Base-by-base conservation (phyloP, 2,888 invertebrate species). In the Hoplodrina ambigua region DNA sequence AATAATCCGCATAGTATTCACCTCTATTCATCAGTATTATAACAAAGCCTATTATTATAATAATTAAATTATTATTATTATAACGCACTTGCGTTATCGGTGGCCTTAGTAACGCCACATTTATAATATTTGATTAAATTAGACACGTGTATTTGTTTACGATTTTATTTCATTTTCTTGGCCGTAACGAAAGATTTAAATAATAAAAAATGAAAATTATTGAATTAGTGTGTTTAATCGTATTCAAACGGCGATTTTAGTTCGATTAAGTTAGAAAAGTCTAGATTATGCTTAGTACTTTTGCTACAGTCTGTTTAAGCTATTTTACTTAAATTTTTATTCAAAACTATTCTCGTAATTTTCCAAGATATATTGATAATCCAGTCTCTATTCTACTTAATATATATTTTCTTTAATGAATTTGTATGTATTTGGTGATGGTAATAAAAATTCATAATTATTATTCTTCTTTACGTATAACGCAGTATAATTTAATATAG, bases 51-150 rank as follows among this genome's bases (percentile, higher is more conserved):
- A 41, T 53, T 41, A 57, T 49, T 44, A 20, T n/a, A 13, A 58
- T 63, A 54, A 52, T 54, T n/a, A 54, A 58, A 58, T n/a, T 19
- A 54, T 62, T 46, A 15, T 56, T 66, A 57, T 62, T 15, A 64
- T 25, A 50, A 67, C 50, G 44, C n/a, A 13, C 53, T 57, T 41
- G 20, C 25, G 46, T 46, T 72, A 78, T 72, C 67, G 57, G 44
- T 41, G 67, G 17, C 78, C 64, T 68, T 78, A 78, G 73, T 72
- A 68, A 68, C 61, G 68, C 46, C 15, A 77, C 49, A 37, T 67
- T 66, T 3, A 17, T 56, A 15, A 46, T 41, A 30, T 58, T 55
- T 63, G 37, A 77, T 72, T 61, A 64, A n/a, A 72, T 68, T 77
- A 7, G 41, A 11, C 72, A 77, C 66, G 56, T 53, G 37, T 58